phyloP scores from a whole-genome alignment of 2,888 invertebrate genomes.

The Halictus ligatus region DNA sequence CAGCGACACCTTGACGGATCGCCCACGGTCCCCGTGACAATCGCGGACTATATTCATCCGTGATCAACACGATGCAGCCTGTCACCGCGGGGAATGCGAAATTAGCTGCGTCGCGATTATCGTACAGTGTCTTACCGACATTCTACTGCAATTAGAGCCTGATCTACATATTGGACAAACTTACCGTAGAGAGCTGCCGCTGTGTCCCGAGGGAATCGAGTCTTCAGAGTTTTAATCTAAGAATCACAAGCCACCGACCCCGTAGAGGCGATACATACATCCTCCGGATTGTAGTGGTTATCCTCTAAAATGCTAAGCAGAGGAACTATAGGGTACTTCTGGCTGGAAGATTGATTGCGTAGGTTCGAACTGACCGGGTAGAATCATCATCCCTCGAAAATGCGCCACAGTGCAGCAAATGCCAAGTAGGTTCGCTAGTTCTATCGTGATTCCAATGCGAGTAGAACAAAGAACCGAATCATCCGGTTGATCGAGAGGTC shows the following conservation, averaged over 20 bases:
- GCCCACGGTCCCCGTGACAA: slow-evolving; percentile 51
- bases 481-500: too few relatives aligned
- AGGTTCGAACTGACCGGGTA: not conserved
- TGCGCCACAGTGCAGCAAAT: not conserved
- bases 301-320: not conserved
- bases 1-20: slow-evolving; percentile 54
- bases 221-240: not conserved
- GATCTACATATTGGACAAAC: not conserved
- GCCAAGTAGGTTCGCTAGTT: too few relatives aligned
- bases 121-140: not conserved
- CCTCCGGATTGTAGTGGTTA: not conserved
- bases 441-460: not conserved
- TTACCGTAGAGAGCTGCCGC: not conserved
- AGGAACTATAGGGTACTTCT: not conserved
- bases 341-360: not conserved
- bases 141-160: not conserved
- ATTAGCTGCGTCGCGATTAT: not conserved
- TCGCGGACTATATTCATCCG: slow-evolving; percentile 37
- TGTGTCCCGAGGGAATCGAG: not conserved
- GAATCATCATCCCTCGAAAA: not conserved
- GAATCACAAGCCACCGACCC: not conserved
- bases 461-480: not conserved
- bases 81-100: not conserved
- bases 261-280: not conserved
- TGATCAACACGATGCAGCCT: slow-evolving; percentile 28